Base-by-base conservation (phyloP, 2,113 vertebrate genomes). In the Chrysemys picta region DNA sequence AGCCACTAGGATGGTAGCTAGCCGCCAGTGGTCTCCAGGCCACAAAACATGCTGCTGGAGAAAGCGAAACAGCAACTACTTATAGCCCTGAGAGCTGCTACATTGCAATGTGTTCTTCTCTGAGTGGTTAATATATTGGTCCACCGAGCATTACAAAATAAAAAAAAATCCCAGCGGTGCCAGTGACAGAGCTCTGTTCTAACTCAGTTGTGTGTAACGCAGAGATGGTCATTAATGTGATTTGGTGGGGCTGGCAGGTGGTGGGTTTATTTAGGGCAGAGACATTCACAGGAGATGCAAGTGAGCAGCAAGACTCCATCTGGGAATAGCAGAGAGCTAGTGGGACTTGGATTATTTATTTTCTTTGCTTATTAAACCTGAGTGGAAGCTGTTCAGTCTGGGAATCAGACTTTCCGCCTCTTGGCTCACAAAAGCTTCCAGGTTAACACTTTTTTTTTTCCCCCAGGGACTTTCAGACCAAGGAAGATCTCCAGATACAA, bases 181-280 rank as follows among this genome's bases (percentile, higher is more conserved):
- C 6, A 21, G 65, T 38, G 90, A 42, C 27, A 59, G 5, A 93
- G 29, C 83, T 49, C 25, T 4, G 0, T 85, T 94, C 59, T 95
- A 89, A 93, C 84, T 38, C 78, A 25, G 12, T 14, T n/a, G 4
- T 54, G 13, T 59, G 25, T 80, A 85, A 89, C 87, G 12, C 75
- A 59, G 59, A 91, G 38, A 54, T 54, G 56, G 14, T 24, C 83
- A 52, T 87, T 95, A 94, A n/a, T 3, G 17, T 86, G 81, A 93
- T 96, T 89, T 91, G 91, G 80, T 78, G 81, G 19, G 31, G 90
- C 24, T 22, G 79, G n/a, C 85, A 96, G 84, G 80, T 65, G 59
- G 75, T 53, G 16, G 82, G 59, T 65, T 93, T 11, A 50, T 93
- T 95, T 84, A 89, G 87, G 35, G 45, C 16, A 93, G 69, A 89